Evolutionary conservation across 2,113 vertebrate species (phyloP), one percentile per base, ranked within the genome.

Genomic region (Arizona elegans): DNA sequence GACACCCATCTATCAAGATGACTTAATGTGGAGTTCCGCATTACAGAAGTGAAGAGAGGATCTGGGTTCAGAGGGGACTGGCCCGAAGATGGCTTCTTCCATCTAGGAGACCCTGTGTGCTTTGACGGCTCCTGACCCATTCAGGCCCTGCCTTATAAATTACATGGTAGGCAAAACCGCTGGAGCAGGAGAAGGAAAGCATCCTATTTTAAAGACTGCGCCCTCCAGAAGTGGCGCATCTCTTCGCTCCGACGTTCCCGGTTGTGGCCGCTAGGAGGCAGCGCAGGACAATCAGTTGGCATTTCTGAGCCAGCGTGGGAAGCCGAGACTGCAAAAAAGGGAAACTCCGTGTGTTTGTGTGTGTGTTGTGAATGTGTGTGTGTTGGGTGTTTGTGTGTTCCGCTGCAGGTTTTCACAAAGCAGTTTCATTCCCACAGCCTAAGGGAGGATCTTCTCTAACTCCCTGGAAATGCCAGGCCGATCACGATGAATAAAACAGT

Each of bases 251-350:
- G 97, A 93, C 11, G 86, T 59, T 9, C 85, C 2, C 0, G 0
- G 0, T 0, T 6, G 2, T 0, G 4, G 17, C 97, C 98, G 94
- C 97, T 50, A 95, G 97, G 96, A 97, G 98, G 97, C 89, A 96
- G 95, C 96, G 96, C 96, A 98, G 97, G 96, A 97, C 62, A 96
- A 91, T 52, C 95, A 90, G 95, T 96, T 91, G 93, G 8, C 10
- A 56, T 29, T 75, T n/a, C n/a, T 38, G 33, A n/a, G 17, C 0
- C 0, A 1, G 86, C 62, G 1, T 26, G 55, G 2, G 1, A 81
- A 88, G 81, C 88, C 65, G 23, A 6, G 10, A 26, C 43, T 58
- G 53, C 70, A 11, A 8, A 26, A 70, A 54, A 52, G 13, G 23
- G n/a, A 85, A 91, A 85, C 55, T 70, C 62, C 4, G 11, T 29